These are phyloP conservation scores for Scolopax rusticola DNA, from an alignment of 2,797 vertebrate species.

Conservation along the genomic window DNA sequence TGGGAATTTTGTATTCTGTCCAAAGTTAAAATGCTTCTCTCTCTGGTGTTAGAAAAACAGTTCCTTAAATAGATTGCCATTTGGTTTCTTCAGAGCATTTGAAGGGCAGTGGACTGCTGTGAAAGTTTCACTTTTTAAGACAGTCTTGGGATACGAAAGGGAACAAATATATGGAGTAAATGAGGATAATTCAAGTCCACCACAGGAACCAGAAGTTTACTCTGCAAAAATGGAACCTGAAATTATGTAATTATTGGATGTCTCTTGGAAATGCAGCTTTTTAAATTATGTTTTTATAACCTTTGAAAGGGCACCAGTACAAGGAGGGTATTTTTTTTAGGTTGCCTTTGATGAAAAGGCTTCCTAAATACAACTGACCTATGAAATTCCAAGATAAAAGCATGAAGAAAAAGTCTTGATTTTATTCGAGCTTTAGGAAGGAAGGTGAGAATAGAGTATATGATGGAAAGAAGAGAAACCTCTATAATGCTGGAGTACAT, in stretches of 20 bases:
- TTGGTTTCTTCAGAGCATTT: background rate
- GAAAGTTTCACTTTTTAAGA: background rate
- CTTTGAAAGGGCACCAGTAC: background rate
- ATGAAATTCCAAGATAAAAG: background rate
- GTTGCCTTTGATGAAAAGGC: background rate
- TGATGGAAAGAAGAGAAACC: background rate
- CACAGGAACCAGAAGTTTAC: background rate
- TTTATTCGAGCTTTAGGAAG: background rate
- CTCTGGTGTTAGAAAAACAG: background rate
- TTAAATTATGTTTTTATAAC: background rate
- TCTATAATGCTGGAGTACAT: background rate
- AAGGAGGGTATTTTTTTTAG: background rate
- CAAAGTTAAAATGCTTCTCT: conserved; percentile 1
- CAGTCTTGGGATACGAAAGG: background rate
- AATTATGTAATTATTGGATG: background rate
- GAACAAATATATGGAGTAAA: background rate
- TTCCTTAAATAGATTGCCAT: conserved; percentile 21
- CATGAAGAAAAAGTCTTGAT: background rate
- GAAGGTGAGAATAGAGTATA: background rate
- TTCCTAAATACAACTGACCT: background rate
- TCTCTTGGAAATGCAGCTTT: background rate
- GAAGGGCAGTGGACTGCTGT: background rate
- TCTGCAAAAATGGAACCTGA: conserved; percentile 22
- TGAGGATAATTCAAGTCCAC: background rate
- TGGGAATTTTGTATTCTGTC: background rate